Percentiles rank a stretch among this genome's conserved stretches.
These are phyloP conservation scores for Spea hammondii DNA, from an alignment of 2,797 vertebrate genomes.

Conservation along the genomic window DNA sequence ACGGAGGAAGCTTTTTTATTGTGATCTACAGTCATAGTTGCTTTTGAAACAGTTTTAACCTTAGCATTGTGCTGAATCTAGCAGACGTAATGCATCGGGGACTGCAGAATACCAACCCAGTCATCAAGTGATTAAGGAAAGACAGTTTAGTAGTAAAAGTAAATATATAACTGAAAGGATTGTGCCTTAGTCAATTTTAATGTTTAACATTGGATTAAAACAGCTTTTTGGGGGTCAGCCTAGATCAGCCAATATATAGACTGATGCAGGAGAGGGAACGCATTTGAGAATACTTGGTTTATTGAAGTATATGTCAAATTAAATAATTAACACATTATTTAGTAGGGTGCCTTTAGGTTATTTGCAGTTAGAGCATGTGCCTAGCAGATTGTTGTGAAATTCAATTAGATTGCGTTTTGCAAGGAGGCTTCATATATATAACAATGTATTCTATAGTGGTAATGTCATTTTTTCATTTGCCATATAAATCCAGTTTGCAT, in stretches of 20 bases:
- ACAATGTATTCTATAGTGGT: no score
- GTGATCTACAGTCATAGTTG: constrained; percentile 55
- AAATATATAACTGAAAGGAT: constrained; percentile 56
- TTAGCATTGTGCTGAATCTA: constrained; percentile 54
- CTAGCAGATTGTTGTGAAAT: constrained; percentile 28
- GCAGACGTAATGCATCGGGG: constrained; percentile 41
- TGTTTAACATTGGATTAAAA: constrained; percentile 53
- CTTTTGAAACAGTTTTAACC: constrained; percentile 61
- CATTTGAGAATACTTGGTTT: constrained; percentile 42
- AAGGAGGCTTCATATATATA: not conserved
- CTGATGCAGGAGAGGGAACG: constrained; percentile 31
- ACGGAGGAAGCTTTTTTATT: constrained; percentile 61
- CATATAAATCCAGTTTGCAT: no score
- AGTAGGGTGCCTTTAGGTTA: constrained; percentile 29
- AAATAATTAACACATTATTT: constrained; percentile 51
- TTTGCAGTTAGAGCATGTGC: constrained; percentile 45
- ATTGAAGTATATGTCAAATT: constrained; percentile 19
- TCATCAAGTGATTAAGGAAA: constrained; percentile 44
- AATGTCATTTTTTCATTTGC: no score
- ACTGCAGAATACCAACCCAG: constrained; percentile 53
- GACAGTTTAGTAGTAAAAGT: constrained; percentile 33
- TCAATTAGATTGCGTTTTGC: not conserved
- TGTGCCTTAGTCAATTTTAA: constrained; percentile 30
- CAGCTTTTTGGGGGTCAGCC: constrained; percentile 39
- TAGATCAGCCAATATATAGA: constrained; percentile 52